phyloP scores from a whole-genome alignment of 2,888 invertebrate species.

The Nymphalis c-album region DNA sequence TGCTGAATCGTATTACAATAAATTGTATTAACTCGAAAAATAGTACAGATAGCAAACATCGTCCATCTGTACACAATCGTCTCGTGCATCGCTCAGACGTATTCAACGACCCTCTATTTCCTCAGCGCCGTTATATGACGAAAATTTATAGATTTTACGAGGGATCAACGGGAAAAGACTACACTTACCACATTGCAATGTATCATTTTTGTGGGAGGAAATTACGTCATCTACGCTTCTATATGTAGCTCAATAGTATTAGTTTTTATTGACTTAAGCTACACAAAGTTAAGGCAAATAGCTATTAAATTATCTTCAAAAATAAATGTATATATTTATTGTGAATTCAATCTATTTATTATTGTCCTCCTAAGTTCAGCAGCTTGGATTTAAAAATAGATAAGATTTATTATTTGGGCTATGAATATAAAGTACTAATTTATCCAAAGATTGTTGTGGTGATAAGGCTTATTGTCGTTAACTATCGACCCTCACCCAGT shows the following conservation, averaged over 20 bases:
- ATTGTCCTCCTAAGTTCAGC: conserved; percentile 41
- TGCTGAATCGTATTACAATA: conserved; percentile 82
- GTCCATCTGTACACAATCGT: conserved; percentile 80
- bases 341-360: not conserved
- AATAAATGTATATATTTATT: not conserved
- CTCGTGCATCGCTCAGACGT: conserved; percentile 55
- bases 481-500: conserved; percentile 67
- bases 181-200: conserved; percentile 73
- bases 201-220: conserved; percentile 74
- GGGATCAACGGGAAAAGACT: conserved; percentile 74
- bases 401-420: conserved; percentile 47
- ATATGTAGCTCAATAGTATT: conserved; percentile 42
- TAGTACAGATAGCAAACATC: conserved; percentile 80
- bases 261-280: conserved; percentile 27
- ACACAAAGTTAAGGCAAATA: too few relatives aligned
- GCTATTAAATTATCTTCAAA: too few relatives aligned
- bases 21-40: conserved; percentile 82
- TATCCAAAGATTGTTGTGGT: conserved; percentile 59
- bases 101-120: conserved; percentile 64
- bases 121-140: conserved; percentile 59
- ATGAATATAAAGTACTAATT: conserved; percentile 73
- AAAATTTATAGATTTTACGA: conserved; percentile 79
- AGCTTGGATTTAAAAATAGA: conserved; percentile 51
- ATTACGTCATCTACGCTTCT: conserved; percentile 70
- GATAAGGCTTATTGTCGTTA: conserved; percentile 72